Base-by-base conservation (phyloP, 1,140 invertebrate species). In the Scaptodrosophila lebanonensis region DNA sequence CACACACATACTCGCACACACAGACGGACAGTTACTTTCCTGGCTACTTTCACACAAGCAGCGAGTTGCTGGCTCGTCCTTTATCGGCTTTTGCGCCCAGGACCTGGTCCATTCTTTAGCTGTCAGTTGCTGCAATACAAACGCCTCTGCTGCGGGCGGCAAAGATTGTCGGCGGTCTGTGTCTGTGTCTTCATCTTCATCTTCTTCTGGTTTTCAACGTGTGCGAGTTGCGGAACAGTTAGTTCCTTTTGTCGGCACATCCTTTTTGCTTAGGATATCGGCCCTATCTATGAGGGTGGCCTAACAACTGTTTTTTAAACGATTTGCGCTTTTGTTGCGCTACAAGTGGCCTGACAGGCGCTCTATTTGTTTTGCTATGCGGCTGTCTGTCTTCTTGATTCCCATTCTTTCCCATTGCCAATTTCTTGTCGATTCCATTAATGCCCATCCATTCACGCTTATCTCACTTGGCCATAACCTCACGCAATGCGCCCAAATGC, bases 211-310 rank as follows among this genome's bases (percentile, higher is more conserved):
- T 29, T 9, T 29, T 29, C 69, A 75, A 82, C 69, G 69, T 79
- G 75, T 79, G 75, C 75, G 69, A 75, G 48, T 73, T 33, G 32
- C 12, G 9, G 66, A 64, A 77, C 73, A 77, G 75, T 79, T 79
- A 79, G 73, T 69, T 79, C 68, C 75, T 79, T 79, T 79, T 32
- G 51, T 66, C 66, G 66, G 73, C 75, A 79, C 61, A 82, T 79
- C 73, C 73, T 79, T 59, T 70, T 53, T 64, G 22, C n/a, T n/a
- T n/a, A n/a, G n/a, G n/a, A 29, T 13, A 16, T 44, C 17, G 44
- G 40, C 62, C 50, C 36, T 49, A 48, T 40, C 66, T 33, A 51
- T 65, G 50, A 66, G 73, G 73, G 73, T 79, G 73, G 73, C 75
- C 72, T 40, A 58, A 50, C 50, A 51, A 63, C 15, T 63, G 54